Conservation (phyloP, 2,888 invertebrate species). For the Acrobasis consociella region DNA sequence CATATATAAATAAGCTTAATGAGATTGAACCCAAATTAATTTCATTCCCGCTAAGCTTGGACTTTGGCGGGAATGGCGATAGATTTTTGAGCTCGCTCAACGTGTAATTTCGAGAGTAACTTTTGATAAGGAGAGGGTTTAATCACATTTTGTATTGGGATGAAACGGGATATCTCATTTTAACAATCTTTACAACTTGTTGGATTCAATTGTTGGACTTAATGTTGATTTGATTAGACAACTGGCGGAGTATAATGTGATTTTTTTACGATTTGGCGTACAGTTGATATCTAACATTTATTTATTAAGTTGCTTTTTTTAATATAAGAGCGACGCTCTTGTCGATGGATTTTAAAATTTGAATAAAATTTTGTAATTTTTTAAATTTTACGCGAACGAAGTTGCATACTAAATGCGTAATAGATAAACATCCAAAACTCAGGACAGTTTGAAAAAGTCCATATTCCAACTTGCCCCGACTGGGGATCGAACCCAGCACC, state of each 20-base stretch:
- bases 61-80: conserved; percentile 44
- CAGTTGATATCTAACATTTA: too few relatives aligned
- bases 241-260: background rate
- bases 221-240: conserved; percentile 13
- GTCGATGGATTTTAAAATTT: too few relatives aligned
- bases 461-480: too few relatives aligned
- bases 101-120: conserved; percentile 10
- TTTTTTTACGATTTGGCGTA: background rate
- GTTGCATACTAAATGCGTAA: too few relatives aligned
- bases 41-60: conserved; percentile 39
- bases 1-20: conserved; percentile 51
- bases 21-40: conserved; percentile 55
- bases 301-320: too few relatives aligned
- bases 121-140: conserved; percentile 8
- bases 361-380: too few relatives aligned
- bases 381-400: too few relatives aligned
- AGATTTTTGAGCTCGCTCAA: conserved; percentile 20
- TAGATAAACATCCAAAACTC: too few relatives aligned
- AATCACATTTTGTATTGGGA: conserved; percentile 19
- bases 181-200: conserved; percentile 12
- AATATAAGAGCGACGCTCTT: too few relatives aligned
- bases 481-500: too few relatives aligned
- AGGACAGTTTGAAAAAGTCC: too few relatives aligned
- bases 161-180: conserved; percentile 12
- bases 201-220: conserved; percentile 14